Base-by-base conservation (phyloP, 2,888 invertebrate species). In the Eilema depressum region DNA sequence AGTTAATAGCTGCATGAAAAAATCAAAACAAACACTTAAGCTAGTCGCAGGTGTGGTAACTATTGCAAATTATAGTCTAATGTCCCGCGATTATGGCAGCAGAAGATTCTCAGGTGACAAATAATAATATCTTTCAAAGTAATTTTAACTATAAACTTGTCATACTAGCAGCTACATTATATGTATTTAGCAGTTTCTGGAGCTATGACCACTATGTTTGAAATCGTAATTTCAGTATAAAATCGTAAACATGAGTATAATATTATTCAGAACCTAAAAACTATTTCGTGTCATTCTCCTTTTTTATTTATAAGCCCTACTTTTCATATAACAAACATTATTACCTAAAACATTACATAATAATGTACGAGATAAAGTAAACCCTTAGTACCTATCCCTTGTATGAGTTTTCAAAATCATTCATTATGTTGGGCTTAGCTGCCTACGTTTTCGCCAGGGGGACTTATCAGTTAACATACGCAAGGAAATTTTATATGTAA, bases 1-100 rank as follows among this genome's bases (percentile, higher is more conserved):
- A 66, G 77, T 75, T 79, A 74, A 83, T 76, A 82, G 82, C 86
- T 84, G 86, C 78, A 78, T 83, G 75, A 83, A 82, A 84, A 74
- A 76, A 75, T 25, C 73, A 76, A 68, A 7, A 73, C 77, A 77
- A 71, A 75, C 72, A 61, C 66, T 74, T 59, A 59, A 17, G 14
- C 14, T 59, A 7, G 17, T 28, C 25, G 17, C 26, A 53, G n/a
- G 53, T 53, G 10, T n/a, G n/a, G n/a, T 53, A n/a, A 53, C 7
- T 47, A 53, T n/a, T 53, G 5, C 20, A 20, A 20, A 47, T 20
- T 41, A 17, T 17, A 20, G 20, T 7, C 47, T 53, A 53, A n/a
- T 53, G 53, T 53, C 20, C 7, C 5, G 7, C 2, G 20, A 1
- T 20, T 47, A 47, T 7, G 41, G 47, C 20, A 47, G 47, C 14